Percentiles rank a stretch among this genome's conserved stretches.
Conservation (phyloP, 2,888 invertebrate genomes). For the Melipona bicolor region DNA sequence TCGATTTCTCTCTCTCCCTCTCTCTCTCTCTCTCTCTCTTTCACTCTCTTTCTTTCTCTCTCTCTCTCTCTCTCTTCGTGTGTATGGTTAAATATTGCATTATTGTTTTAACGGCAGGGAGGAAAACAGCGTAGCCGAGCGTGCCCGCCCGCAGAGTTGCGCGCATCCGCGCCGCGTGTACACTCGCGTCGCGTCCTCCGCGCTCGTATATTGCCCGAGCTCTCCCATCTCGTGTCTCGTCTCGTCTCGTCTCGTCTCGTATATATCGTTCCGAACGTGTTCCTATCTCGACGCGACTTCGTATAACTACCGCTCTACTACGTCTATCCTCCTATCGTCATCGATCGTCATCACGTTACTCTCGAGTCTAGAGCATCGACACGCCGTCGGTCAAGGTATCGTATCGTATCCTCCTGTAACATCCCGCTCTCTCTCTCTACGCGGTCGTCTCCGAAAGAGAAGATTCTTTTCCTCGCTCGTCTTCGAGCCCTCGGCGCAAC, state of each 20-base stretch:
- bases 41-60: constrained; percentile 35
- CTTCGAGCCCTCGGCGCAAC: constrained; percentile 3
- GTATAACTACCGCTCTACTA: neutral
- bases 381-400: constrained; percentile 42
- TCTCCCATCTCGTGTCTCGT: constrained; percentile 5
- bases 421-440: neutral
- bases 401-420: constrained; percentile 43
- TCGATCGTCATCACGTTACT: constrained; percentile 25
- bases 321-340: constrained; percentile 9
- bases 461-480: neutral
- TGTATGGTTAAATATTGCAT: constrained; percentile 84
- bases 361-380: constrained; percentile 2
- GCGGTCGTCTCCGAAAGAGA: neutral
- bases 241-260: constrained; percentile 18
- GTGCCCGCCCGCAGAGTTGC: constrained; percentile 74
- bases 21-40: constrained; percentile 38
- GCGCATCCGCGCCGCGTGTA: constrained; percentile 74
- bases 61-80: constrained; percentile 57
- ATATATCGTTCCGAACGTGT: constrained; percentile 10
- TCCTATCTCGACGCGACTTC: neutral
- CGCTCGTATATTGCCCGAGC: constrained; percentile 34
- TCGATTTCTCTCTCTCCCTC: constrained; percentile 41
- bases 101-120: constrained; percentile 83
- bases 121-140: constrained; percentile 77
- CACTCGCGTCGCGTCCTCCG: constrained; percentile 60